Base-by-base conservation (phyloP, 1,140 invertebrate species). In the Trichomalopsis sarcophagae region DNA sequence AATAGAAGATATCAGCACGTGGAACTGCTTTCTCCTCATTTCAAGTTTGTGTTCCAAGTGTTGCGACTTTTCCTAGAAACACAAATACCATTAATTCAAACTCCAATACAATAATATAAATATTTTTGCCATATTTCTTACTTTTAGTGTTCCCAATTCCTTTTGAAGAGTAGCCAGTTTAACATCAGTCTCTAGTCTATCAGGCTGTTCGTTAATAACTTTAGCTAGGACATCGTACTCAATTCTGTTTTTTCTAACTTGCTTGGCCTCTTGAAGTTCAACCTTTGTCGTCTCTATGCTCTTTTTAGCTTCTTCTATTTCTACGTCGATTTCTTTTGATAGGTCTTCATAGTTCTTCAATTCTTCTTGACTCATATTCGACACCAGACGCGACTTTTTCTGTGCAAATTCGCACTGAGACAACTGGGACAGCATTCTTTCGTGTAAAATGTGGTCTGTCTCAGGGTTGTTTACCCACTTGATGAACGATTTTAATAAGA, bases 211-310 rank as follows among this genome's bases (percentile, higher is more conserved):
- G 87, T 96, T 96, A 86, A 99, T 99, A 4, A 98, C 95, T 92
- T 97, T 97, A 0, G 98, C 98, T 36, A 99, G 88, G 7, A 98
- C 95, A 94, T 99, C 98, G 93, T 99, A 99, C 89, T 99, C 98
- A 93, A 97, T 96, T 88, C 97, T 95, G 91, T 99, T 98, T 91
- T 97, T 97, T 2, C 98, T 94, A 23, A 97, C 95, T 88, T 95
- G 95, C 91, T 97, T 98, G 1, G 97, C 97, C 88, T 97, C 94
- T 80, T 96, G 94, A 23, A 98, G 92, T 85, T 97, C 96, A 9
- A 92, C 89, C 93, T 97, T 97, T 30, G 96, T 96, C 27, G 93
- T 94, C 82, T 96, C 95, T 87, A 98, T 97, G 85, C 96, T 95
- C 21, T 94, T 91, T 90, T 97, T 97, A 1, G 97, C 96, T 66